Base-by-base conservation (phyloP, 2,113 vertebrate species). In the Peromyscus maniculatus region DNA sequence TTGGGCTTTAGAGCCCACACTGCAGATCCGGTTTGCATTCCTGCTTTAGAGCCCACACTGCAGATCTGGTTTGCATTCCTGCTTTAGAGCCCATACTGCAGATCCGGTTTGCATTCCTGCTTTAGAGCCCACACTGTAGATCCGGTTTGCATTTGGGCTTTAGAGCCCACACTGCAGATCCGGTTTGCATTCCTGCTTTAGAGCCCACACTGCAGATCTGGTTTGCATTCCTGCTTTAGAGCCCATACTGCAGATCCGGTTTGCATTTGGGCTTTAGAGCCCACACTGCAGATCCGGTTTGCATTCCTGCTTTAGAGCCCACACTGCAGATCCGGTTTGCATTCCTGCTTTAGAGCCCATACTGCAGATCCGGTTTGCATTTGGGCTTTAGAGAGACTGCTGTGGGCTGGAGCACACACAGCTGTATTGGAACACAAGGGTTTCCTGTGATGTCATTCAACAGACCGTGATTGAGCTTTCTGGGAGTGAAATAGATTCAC, bases 391-490 rank as follows among this genome's bases (percentile, higher is more conserved):
- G 22, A 36, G 15, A 31, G 28, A 12, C n/a, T 7, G 4, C 4
- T 59, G 1, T 26, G 4, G 7, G 5, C 12, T 3, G 12, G 4
- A 21, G 28, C 9, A 46, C 21, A 59, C 31, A 72, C 43, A 4
- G 28, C 3, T 5, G 49, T 26, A 3, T 2, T 6, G n/a, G 17
- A 87, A 55, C 31, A 21, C 15, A 59, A 1, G 0, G 46, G 55
- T n/a, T 71, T n/a, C 10, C 17, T 75, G 24, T 39, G 66, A 13
- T 24, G 0, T 0, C 28, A n/a, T 55, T n/a, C 67, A 71, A 22
- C 9, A 11, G 7, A 36, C 36, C 12, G 1, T 74, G 46, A 17
- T n/a, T n/a, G 31, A 22, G 46, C 77, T 78, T 66, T 74, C 55
- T 31, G 39, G 62, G 39, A 64, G n/a, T 59, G 5, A 28, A 59